A percentile compares a stretch with the other conserved stretches of the same genome.
These are phyloP conservation scores for Raja brachyura DNA, from an alignment of 2,113 vertebrate genomes.

Conservation along the genomic window DNA sequence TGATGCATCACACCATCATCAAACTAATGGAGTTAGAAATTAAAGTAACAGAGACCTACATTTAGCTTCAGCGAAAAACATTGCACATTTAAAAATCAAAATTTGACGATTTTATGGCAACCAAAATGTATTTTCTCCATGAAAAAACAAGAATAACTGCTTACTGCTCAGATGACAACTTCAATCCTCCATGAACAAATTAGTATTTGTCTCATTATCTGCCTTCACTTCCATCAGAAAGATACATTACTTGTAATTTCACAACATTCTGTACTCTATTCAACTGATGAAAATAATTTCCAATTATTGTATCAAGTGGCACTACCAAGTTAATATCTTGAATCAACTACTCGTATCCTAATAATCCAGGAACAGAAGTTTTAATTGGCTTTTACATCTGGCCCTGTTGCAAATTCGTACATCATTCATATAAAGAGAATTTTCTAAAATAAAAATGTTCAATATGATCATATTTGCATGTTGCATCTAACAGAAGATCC, in stretches of 20 bases:
- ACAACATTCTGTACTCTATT: neutral
- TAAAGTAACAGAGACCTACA: neutral
- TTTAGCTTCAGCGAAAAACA: neutral
- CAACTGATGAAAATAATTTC: neutral
- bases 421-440: neutral
- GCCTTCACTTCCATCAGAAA: neutral
- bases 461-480: neutral
- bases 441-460: neutral
- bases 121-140: neutral
- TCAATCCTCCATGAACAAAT: neutral
- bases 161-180: neutral
- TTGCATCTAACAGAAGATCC: neutral
- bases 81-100: neutral
- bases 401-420: neutral
- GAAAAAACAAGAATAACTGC: neutral
- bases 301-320: neutral
- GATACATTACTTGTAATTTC: neutral
- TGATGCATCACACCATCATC: neutral
- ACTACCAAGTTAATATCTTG: neutral
- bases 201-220: neutral
- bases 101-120: neutral
- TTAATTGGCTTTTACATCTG: neutral
- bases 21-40: neutral
- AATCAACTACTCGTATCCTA: neutral
- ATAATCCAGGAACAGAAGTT: neutral